These are phyloP conservation scores for Bombyx mandarina DNA, from an alignment of 1,140 invertebrate species.

Conservation along the genomic window DNA sequence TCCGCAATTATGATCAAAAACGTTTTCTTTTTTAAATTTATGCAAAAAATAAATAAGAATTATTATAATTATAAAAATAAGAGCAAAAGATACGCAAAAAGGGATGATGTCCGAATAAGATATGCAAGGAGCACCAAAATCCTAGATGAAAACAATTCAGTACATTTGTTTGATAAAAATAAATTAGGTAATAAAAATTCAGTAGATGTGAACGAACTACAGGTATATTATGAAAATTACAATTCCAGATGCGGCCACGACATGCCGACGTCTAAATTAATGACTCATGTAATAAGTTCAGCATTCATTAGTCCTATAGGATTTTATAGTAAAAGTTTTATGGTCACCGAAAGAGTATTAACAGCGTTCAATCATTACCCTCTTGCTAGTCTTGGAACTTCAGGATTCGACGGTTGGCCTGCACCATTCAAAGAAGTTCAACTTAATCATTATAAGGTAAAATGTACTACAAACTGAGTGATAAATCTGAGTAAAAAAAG, in stretches of 20 bases:
- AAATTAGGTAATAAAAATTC: not conserved
- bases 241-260: conserved; percentile 35
- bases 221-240: conserved; percentile 20
- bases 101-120: conserved; percentile 50
- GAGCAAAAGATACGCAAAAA: conserved; percentile 46
- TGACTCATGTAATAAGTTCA: conserved; percentile 67
- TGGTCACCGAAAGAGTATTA: conserved; percentile 75
- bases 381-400: conserved; percentile 70
- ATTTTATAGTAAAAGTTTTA: conserved; percentile 80
- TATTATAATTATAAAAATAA: conserved; percentile 21
- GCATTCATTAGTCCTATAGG: conserved; percentile 74
- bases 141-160: conserved; percentile 48
- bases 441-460: conserved; percentile 75
- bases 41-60: conserved; percentile 36
- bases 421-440: conserved; percentile 68
- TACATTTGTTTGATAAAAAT: conserved; percentile 30
- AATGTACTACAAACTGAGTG: not conserved
- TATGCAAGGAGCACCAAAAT: conserved; percentile 21
- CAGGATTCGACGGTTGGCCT: conserved; percentile 69
- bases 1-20: conserved; percentile 78
- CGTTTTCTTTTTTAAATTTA: conserved; percentile 75
- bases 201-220: conserved; percentile 18
- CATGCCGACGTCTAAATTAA: conserved; percentile 43
- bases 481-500: too few relatives aligned
- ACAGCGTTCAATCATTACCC: conserved; percentile 85